phyloP scores from a whole-genome alignment of 2,888 invertebrate species.

The Agrenia bidenticulata region DNA sequence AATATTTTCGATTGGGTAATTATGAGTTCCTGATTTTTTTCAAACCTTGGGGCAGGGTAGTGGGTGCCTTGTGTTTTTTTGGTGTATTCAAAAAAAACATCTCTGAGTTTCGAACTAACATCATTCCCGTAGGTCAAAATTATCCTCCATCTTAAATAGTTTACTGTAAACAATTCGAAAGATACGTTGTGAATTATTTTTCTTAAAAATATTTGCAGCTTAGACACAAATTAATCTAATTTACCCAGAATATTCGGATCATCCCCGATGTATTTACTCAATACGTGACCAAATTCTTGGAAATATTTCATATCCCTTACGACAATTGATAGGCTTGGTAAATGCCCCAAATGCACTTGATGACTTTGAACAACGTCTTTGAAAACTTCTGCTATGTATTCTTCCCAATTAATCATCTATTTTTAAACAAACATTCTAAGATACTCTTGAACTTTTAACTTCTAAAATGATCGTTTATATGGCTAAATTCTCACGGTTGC shows the following conservation, averaged over 20 bases:
- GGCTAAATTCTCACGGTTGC: too few species aligned
- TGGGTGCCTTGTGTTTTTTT: conserved; percentile 43
- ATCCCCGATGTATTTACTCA: conserved; percentile 15
- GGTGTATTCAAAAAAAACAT: conserved; percentile 46
- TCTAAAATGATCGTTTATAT: too few species aligned
- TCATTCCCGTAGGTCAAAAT: conserved; percentile 44
- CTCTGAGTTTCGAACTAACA: conserved; percentile 37
- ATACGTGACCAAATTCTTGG: conserved; percentile 28
- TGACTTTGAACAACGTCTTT: conserved; percentile 21
- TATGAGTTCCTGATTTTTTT: conserved; percentile 1
- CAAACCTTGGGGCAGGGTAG: conserved; percentile 38
- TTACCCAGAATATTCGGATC: conserved; percentile 22
- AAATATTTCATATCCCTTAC: conserved; percentile 43
- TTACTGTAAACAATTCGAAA: conserved; percentile 25
- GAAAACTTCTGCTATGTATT: conserved; percentile 42
- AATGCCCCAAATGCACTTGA: conserved; percentile 16
- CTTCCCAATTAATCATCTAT: conserved; percentile 40
- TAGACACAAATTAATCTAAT: too few species aligned
- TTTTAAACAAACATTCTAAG: too few species aligned
- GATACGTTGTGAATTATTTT: neutral
- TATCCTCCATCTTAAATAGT: conserved; percentile 47
- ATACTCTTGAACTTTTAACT: too few species aligned
- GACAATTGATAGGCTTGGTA: conserved; percentile 31
- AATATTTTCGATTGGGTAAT: neutral
- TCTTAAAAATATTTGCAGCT: neutral